Evolutionary conservation across 2,888 invertebrate genomes (phyloP).

Genomic region (Nematopogon swammerdamellus): DNA sequence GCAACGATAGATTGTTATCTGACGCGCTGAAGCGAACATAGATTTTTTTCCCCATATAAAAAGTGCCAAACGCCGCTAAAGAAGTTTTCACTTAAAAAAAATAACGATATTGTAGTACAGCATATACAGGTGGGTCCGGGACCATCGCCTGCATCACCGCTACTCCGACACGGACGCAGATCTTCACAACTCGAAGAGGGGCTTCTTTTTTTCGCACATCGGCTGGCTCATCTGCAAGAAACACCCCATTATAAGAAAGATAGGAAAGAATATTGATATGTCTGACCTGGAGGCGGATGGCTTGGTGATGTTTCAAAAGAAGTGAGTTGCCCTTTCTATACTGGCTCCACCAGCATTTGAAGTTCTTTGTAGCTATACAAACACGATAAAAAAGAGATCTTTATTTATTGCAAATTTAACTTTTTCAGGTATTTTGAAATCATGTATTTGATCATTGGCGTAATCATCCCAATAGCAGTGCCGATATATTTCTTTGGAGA

Average conservation of each 20-base stretch:
- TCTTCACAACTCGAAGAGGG: conserved; percentile 75
- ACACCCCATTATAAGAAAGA: conserved; percentile 70
- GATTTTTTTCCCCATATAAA: too few species aligned
- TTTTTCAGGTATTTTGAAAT: conserved; percentile 67
- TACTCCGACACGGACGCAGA: too few species aligned
- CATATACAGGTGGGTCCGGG: too few species aligned
- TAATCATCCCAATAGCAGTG: conserved; percentile 60
- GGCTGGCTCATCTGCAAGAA: conserved; percentile 82
- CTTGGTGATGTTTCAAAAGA: conserved; percentile 72
- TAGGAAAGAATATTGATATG: conserved; percentile 67
- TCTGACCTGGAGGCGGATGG: conserved; percentile 70
- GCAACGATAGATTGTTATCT: too few species aligned
- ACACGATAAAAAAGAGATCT: not conserved
- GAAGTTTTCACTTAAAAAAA: too few species aligned
- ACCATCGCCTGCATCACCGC: too few species aligned
- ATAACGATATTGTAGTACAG: too few species aligned
- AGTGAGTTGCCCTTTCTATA: too few species aligned
- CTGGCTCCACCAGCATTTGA: too few species aligned
- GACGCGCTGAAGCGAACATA: too few species aligned
- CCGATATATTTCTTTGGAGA: conserved; percentile 72
- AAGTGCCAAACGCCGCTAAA: too few species aligned
- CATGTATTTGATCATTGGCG: conserved; percentile 55
- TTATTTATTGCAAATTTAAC: not conserved
- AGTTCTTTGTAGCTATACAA: not conserved
- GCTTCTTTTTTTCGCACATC: conserved; percentile 86